These are phyloP conservation scores for Eclectus roratus DNA, from an alignment of 2,113 vertebrate species.

Conservation along the genomic window DNA sequence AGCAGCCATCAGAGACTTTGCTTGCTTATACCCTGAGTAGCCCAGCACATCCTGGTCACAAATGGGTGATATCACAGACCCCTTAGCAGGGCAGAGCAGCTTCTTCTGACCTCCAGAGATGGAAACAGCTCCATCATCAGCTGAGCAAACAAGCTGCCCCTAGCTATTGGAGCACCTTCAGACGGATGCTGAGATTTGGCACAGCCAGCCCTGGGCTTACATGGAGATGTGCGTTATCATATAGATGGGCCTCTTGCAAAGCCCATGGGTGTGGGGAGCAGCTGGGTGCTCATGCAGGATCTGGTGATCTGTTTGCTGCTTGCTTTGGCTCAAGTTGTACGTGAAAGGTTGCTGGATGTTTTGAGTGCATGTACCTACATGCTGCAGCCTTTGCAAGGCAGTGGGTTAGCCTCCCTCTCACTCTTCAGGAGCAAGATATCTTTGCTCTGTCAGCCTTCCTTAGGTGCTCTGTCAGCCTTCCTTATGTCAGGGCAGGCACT, in stretches of 20 bases:
- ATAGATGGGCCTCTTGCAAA: not conserved
- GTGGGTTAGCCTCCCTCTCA: not conserved
- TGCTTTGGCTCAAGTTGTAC: not conserved
- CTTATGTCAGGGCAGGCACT: not conserved
- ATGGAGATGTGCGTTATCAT: accelerated
- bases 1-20: not conserved
- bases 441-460: not conserved
- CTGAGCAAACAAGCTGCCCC: not conserved
- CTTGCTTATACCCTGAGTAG: not conserved
- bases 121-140: not conserved
- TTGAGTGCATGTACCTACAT: not conserved
- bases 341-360: not conserved
- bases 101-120: not conserved
- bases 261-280: accelerated
- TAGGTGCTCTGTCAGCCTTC: not conserved
- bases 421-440: not conserved
- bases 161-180: not conserved
- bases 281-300: not conserved
- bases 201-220: not conserved
- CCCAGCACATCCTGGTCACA: not conserved
- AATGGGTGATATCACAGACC: not conserved
- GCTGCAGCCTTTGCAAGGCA: not conserved
- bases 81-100: not conserved
- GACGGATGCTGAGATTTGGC: not conserved
- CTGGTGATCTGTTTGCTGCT: not conserved